Conservation (phyloP, 2,888 invertebrate species). For the Rhamphomyia laevipes region DNA sequence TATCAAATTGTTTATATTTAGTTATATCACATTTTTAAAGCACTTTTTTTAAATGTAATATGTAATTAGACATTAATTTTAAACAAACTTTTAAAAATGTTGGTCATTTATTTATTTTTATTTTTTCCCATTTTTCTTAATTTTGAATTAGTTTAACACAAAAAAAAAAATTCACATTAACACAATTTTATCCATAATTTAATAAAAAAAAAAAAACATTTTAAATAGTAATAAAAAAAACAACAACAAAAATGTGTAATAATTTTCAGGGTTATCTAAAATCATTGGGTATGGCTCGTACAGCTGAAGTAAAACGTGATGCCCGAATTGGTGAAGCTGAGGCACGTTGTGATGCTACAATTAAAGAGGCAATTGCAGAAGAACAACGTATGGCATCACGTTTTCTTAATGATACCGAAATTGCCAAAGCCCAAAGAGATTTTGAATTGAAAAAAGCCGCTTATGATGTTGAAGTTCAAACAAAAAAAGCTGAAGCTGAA, state of each 20-base stretch:
- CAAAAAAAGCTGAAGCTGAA: slow-evolving; percentile 77
- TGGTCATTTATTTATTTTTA: too few relatives aligned
- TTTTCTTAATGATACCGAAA: slow-evolving; percentile 91
- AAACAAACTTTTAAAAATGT: too few relatives aligned
- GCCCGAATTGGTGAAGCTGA: slow-evolving; percentile 96
- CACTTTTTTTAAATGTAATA: too few relatives aligned
- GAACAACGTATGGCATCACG: slow-evolving; percentile 92
- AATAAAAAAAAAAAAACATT: too few relatives aligned
- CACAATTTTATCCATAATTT: too few relatives aligned
- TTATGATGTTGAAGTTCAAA: slow-evolving; percentile 94
- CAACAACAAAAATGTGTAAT: not conserved
- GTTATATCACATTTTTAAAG: too few relatives aligned
- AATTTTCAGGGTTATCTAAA: slow-evolving; percentile 56
- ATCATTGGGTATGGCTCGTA: slow-evolving; percentile 89
- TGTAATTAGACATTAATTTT: too few relatives aligned
- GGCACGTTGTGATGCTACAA: slow-evolving; percentile 72
- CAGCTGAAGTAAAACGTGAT: slow-evolving; percentile 90
- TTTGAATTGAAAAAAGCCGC: slow-evolving; percentile 95
- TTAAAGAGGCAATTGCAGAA: slow-evolving; percentile 81
- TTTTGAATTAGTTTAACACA: too few relatives aligned
- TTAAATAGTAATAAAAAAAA: too few relatives aligned
- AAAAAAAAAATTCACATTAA: too few relatives aligned
- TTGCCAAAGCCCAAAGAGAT: slow-evolving; percentile 91
- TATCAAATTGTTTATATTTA: too few relatives aligned
- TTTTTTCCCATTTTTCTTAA: too few relatives aligned